phyloP scores from a whole-genome alignment of 2,797 vertebrate genomes.

The Alosa sapidissima region DNA sequence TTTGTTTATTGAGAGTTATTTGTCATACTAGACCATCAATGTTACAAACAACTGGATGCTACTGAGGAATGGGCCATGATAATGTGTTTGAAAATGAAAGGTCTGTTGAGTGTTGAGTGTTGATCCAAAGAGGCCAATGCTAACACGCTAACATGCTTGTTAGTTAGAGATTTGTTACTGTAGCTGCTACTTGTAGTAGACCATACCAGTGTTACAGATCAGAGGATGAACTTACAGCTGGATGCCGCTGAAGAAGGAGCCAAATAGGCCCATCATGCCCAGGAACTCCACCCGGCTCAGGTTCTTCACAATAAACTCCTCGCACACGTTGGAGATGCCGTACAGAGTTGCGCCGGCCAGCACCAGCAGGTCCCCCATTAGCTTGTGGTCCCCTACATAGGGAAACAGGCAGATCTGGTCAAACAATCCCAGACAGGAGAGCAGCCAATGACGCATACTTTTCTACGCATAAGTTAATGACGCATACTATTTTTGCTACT shows the following conservation, averaged over 20 bases:
- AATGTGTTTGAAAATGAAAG: no score
- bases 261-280: constrained; percentile 95
- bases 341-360: constrained; percentile 88
- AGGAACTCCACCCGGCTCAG: constrained; percentile 91
- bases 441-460: no score
- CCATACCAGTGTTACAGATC: neutral
- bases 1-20: neutral
- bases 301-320: constrained; percentile 94
- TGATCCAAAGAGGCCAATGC: no score
- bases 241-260: constrained; percentile 96
- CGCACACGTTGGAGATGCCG: constrained; percentile 89
- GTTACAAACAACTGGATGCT: constrained; percentile 92
- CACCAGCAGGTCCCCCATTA: constrained; percentile 91
- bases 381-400: constrained; percentile 85
- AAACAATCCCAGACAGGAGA: neutral
- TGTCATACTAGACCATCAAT: neutral
- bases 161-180: no score
- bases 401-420: neutral
- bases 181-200: no score
- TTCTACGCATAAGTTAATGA: neutral
- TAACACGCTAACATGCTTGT: no score
- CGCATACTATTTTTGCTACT: neutral
- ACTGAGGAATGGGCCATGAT: constrained; percentile 89
- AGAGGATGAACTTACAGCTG: constrained; percentile 83
- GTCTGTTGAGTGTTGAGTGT: no score